Evolutionary conservation across 2,888 invertebrate genomes (phyloP), one percentile per base, ranked within the genome.

Genomic region (Heliconius charithonia): DNA sequence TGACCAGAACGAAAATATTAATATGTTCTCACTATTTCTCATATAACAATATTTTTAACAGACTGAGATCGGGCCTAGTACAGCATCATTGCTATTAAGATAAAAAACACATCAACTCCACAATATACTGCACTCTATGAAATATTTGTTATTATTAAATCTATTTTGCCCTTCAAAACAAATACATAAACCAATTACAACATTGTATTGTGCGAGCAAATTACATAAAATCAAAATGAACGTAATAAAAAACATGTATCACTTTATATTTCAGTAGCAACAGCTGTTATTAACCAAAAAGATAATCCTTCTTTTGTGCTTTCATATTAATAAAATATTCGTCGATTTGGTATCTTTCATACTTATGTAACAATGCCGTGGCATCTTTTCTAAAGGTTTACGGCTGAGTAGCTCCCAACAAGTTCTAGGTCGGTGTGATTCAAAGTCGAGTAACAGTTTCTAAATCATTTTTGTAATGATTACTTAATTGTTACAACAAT

Each of bases 271-370:
- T 80, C 81, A 85, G 89, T 86, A 87, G 90, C 93, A 93, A 93
- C 94, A 94, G 94, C 92, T 87, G 84, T 85, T 85, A 87, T 88
- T 85, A 90, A 90, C 91, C 90, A 88, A 90, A 85, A 88, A 87
- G 92, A 92, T 95, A 94, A 95, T 94, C 94, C 93, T 89, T 89
- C 92, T 86, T 90, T 95, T 95, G 94, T 94, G 89, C 83, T 83
- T 85, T 85, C 88, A 90, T 94, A 95, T 95, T 95, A 94, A 94
- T 94, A 95, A 95, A 94, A 95, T 94, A 94, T 94, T 91, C 87
- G 85, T 90, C 89, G 87, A 92, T 92, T 91, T 91, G 87, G 87
- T 90, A 92, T 91, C 91, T 92, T 86, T 89, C 89, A 87, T 91
- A 89, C 89, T 90, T 88, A 88, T 88, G 88, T 88, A 89, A 93